Conservation (phyloP, 30 jellyfish, hydroid and myxozoan genomes). For the Pelagia noctiluca region DNA sequence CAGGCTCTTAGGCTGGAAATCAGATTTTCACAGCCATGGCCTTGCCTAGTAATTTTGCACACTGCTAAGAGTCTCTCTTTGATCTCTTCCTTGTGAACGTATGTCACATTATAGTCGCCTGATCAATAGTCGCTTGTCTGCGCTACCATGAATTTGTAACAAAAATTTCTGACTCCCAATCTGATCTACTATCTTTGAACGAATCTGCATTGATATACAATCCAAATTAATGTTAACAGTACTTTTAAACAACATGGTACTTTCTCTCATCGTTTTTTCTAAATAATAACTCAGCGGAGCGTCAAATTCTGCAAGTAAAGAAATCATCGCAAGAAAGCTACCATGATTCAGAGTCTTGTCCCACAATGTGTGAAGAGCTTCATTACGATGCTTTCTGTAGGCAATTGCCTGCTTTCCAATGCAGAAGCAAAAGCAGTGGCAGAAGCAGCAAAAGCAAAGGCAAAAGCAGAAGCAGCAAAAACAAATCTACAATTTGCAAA, state of each 20-base stretch:
- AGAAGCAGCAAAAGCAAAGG: constrained; percentile 14
- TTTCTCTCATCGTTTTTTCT: background rate
- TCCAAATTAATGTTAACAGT: background rate
- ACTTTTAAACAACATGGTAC: background rate
- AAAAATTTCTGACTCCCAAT: background rate
- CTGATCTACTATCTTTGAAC: constrained; percentile 3
- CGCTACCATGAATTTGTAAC: constrained; percentile 10
- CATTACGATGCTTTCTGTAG: background rate
- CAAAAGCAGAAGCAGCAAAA: constrained; percentile 36
- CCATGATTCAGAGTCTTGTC: too few species aligned
- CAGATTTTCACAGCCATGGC: too few species aligned
- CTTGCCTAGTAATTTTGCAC: constrained; percentile 18
- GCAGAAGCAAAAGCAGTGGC: too few species aligned
- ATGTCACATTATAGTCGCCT: constrained; percentile 18
- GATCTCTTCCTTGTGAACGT: constrained; percentile 33
- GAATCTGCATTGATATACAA: background rate
- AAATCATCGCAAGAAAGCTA: background rate
- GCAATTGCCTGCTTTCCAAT: background rate
- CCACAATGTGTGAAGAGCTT: background rate
- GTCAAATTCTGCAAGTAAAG: background rate
- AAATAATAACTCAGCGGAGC: background rate
- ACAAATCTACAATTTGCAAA: constrained; percentile 18
- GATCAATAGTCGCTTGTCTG: constrained; percentile 38
- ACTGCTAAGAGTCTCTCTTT: constrained; percentile 46
- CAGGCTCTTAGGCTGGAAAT: too few species aligned